Conservation (phyloP, 1,140 invertebrate species). For the Caenorhabditis tropicalis region DNA sequence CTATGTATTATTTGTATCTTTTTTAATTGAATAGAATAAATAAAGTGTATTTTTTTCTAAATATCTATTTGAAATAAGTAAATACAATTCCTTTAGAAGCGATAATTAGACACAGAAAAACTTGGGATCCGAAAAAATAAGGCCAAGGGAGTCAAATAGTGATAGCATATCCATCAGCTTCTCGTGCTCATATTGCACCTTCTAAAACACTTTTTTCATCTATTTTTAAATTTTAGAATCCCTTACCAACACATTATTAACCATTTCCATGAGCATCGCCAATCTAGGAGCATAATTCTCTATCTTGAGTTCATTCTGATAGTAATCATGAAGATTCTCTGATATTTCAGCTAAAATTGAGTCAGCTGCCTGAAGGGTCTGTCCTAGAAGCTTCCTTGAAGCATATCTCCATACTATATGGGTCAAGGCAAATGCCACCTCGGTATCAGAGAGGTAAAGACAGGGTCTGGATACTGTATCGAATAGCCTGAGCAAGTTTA, state of each 20-base stretch:
- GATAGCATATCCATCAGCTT: not conserved
- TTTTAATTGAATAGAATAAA: too few relatives aligned
- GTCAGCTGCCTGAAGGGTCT: not conserved
- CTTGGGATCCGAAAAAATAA: not conserved
- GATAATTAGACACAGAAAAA: not conserved
- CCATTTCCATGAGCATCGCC: not conserved
- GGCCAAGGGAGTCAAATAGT: not conserved
- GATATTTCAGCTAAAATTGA: constrained; percentile 5
- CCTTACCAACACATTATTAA: not conserved
- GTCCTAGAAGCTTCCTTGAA: not conserved
- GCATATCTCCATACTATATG: constrained; percentile 12
- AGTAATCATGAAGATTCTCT: constrained; percentile 1
- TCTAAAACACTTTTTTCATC: not conserved
- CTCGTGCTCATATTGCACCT: not conserved
- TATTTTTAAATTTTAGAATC: too few relatives aligned
- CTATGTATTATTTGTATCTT: not conserved
- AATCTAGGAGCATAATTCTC: not conserved
- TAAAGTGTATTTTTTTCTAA: too few relatives aligned
- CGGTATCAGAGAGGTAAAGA: not conserved
- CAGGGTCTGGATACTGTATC: not conserved
- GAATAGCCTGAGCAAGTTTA: not conserved
- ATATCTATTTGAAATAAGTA: too few relatives aligned
- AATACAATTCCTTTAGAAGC: too few relatives aligned
- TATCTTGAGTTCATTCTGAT: not conserved
- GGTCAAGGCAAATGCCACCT: not conserved